Conservation (phyloP, 2,888 invertebrate genomes). For the Deroplatys truncata region DNA sequence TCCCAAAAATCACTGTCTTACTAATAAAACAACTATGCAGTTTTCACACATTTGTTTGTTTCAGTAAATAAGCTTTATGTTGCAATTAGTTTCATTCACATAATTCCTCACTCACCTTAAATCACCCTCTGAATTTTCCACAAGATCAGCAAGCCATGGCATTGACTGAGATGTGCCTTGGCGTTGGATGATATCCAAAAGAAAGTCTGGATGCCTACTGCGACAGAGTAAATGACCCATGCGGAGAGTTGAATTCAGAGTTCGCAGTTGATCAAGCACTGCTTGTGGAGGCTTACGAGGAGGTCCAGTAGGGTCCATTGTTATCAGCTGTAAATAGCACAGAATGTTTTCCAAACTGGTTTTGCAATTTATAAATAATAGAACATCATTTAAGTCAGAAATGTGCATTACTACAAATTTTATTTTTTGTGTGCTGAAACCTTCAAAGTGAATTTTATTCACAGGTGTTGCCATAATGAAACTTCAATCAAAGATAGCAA, state of each 20-base stretch:
- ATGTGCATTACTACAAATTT: constrained; percentile 9
- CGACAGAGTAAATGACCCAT: constrained; percentile 86
- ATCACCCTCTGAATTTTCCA: constrained; percentile 86
- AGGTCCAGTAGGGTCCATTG: constrained; percentile 79
- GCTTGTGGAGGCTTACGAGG: constrained; percentile 74
- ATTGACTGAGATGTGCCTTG: constrained; percentile 86
- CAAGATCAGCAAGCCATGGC: constrained; percentile 95
- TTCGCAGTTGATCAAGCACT: constrained; percentile 74
- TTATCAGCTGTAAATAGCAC: constrained; percentile 57
- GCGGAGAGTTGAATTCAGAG: constrained; percentile 71
- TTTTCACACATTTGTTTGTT: too few relatives aligned
- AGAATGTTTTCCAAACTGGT: background rate
- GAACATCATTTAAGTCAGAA: background rate
- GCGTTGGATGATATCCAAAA: constrained; percentile 87
- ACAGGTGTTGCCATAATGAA: too few relatives aligned
- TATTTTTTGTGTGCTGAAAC: background rate
- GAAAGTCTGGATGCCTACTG: constrained; percentile 84
- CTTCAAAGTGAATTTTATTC: too few relatives aligned
- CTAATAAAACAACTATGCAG: too few relatives aligned
- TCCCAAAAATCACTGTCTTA: too few relatives aligned
- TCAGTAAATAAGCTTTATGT: too few relatives aligned
- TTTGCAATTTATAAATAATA: background rate
- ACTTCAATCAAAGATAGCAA: too few relatives aligned
- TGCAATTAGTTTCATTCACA: background rate
- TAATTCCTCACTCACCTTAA: constrained; percentile 47